Base-by-base conservation (phyloP, 2,113 vertebrate genomes). In the Phaetusa simplex region DNA sequence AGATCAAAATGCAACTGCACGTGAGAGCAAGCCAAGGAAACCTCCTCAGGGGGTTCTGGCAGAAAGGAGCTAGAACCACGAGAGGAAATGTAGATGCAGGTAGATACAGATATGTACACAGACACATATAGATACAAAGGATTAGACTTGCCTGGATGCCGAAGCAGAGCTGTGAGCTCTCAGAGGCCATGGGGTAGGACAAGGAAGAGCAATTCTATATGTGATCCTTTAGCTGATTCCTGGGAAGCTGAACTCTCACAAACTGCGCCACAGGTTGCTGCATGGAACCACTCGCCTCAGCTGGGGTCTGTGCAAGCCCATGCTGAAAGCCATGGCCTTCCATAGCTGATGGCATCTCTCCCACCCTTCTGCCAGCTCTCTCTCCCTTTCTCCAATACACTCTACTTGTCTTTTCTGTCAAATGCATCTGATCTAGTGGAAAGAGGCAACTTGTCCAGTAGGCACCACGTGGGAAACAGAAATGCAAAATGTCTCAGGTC, bases 131-230 rank as follows among this genome's bases (percentile, higher is more conserved):
- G 16, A 18, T 9, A 50, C 2, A 55, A 52, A 22, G 55, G 11
- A 45, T 30, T 52, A 69, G 22, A 38, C 36, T 26, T 79, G 5
- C 23, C n/a, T 47, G 26, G 20, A 76, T 21, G 40, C 18, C 5
- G 2, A 62, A 50, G 42, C 36, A 59, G 74, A 67, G 22, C 17
- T n/a, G 18, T 11, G 58, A 71, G 32, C 47, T 61, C 12, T 1
- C 61, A 77, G 38, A 59, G 26, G 30, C 26, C 45, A 24, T 19
- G 22, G 11, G 6, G 0, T 0, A 90, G n/a, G 36, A 65, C 6
- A 42, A 11, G 0, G 0, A 79, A 42, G 15, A 82, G 7, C n/a
- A 34, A 42, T 26, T 61, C 15, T 47, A 5, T 5, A 32, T 1
- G 29, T 0, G 0, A n/a, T 29, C 8, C 24, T 71, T 64, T 7